Conservation (phyloP, 23 tunicate genomes). For the Oikopleura vanhoeffeni region DNA sequence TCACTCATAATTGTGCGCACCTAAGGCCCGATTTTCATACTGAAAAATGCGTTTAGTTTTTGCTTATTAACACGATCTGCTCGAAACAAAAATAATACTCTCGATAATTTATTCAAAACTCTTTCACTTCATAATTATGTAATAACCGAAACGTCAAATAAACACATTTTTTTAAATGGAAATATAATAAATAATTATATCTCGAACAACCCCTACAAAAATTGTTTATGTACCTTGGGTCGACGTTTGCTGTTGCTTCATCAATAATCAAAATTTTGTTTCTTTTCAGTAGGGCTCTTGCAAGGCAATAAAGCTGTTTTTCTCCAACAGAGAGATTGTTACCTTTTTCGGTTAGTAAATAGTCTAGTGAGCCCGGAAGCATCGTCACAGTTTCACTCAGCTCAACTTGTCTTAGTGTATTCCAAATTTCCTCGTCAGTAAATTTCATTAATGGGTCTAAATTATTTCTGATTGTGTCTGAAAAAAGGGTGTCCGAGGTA, state of each 20-base stretch:
- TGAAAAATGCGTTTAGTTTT: no score
- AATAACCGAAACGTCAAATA: no score
- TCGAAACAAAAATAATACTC: no score
- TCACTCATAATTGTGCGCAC: no score
- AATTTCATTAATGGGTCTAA: neutral
- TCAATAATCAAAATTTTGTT: neutral
- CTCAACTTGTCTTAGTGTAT: neutral
- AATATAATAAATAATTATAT: no score
- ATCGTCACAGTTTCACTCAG: neutral
- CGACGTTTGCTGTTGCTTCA: conserved; percentile 1
- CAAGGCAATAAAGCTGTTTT: neutral
- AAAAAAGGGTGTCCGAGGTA: no score
- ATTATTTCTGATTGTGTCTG: neutral
- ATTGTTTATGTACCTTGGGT: neutral
- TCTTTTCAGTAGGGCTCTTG: neutral
- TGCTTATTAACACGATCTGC: no score
- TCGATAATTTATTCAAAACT: no score
- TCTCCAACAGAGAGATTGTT: neutral
- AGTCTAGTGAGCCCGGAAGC: neutral
- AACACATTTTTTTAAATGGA: no score
- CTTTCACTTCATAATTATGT: no score
- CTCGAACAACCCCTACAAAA: no score
- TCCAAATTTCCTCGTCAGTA: neutral
- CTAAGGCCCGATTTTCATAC: no score
- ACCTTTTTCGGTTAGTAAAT: neutral